phyloP scores from a whole-genome alignment of 2,113 vertebrate genomes.

The Mus musculus region GRCm39 chr13:64513501-64514000 shows the following conservation, averaged over 20 bases:
- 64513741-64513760: neutral
- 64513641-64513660: neutral
- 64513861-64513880: slow-evolving; percentile 21
- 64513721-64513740: neutral
- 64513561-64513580: neutral
- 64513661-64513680: neutral
- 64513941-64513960: neutral
- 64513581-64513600: neutral
- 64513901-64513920: neutral
- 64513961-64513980: neutral
- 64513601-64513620: neutral
- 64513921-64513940: neutral
- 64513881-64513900: neutral
- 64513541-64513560: neutral
- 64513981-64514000: neutral
- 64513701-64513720: neutral
- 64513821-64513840: slow-evolving; percentile 7
- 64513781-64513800: neutral
- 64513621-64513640: neutral
- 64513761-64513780: too few relatives aligned
- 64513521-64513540: neutral
- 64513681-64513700: neutral
- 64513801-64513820: neutral
- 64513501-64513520: neutral
- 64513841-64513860: neutral